These are phyloP conservation scores for Eurois occulta DNA, from an alignment of 2,888 invertebrate species.

Conservation along the genomic window DNA sequence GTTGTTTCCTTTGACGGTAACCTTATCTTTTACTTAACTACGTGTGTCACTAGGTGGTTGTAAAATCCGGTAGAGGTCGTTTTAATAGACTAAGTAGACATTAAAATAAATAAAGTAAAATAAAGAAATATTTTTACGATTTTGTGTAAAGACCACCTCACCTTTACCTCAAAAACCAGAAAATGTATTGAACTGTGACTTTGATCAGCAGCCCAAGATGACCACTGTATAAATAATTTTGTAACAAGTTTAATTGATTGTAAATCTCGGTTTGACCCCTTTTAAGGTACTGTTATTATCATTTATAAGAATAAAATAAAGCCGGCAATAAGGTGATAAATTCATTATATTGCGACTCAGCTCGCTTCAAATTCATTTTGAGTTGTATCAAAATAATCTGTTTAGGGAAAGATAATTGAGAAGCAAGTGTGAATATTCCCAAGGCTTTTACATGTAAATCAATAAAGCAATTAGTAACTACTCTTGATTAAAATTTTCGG, in stretches of 20 bases:
- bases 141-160: not conserved
- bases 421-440: constrained; percentile 34
- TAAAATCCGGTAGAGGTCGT: constrained; percentile 26
- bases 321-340: not conserved
- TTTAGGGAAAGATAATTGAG: not conserved
- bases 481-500: constrained; percentile 22
- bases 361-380: not conserved
- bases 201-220: not conserved
- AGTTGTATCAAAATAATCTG: constrained; percentile 4
- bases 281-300: not conserved
- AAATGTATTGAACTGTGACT: not conserved
- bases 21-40: too few species aligned
- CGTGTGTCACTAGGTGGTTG: not conserved
- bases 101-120: not conserved
- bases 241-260: not conserved
- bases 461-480: constrained; percentile 33
- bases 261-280: not conserved
- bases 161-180: not conserved
- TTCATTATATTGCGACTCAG: not conserved
- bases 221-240: not conserved
- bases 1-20: not conserved
- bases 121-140: not conserved
- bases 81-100: not conserved
- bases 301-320: not conserved
- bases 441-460: constrained; percentile 2